Base-by-base conservation (phyloP, 2,113 vertebrate species). In the Megaceryle torquata region DNA sequence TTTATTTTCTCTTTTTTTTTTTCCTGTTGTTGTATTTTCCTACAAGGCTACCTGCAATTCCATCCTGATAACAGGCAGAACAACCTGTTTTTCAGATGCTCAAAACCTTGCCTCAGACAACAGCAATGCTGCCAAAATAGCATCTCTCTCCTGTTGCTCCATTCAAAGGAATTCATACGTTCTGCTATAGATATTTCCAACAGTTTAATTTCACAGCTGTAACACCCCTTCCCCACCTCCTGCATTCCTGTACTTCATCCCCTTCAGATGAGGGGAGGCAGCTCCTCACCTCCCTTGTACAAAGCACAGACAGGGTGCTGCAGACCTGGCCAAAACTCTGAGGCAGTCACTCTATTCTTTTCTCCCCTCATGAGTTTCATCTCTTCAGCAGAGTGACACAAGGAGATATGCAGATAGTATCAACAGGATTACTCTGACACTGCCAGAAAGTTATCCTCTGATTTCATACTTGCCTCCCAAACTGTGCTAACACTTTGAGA, bases 31-130 rank as follows among this genome's bases (percentile, higher is more conserved):
- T n/a, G 29, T 29, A 11, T 18, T 17, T 13, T 2, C 29, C 29
- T 63, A 43, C 35, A 37, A 77, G 18, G 17, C 44, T 86, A 76
- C 71, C 80, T 92, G 35, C 41, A 91, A 83, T 33, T 80, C 91
- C 39, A 83, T 12, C 51, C 21, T 59, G 16, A 60, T 13, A 88
- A 67, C 0, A 50, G 13, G 39, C 46, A 86, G 33, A 78, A 67
- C 17, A 48, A 56, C 11, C 19, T 54, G 48, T 1, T 74, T 86
- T 88, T 64, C 56, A 79, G 41, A n/a, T 28, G 44, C 61, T 83
- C 51, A 64, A 13, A 92, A 46, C 29, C 39, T 68, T 33, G n/a
- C 35, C 53, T 56, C 22, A 3, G 1, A 0, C 24, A n/a, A 37
- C 46, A 68, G 67, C 35, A 56, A 26, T 0, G 3, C 24, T 75